phyloP scores from a whole-genome alignment of 2,797 vertebrate genomes.

The Takifugu rubripes region DNA sequence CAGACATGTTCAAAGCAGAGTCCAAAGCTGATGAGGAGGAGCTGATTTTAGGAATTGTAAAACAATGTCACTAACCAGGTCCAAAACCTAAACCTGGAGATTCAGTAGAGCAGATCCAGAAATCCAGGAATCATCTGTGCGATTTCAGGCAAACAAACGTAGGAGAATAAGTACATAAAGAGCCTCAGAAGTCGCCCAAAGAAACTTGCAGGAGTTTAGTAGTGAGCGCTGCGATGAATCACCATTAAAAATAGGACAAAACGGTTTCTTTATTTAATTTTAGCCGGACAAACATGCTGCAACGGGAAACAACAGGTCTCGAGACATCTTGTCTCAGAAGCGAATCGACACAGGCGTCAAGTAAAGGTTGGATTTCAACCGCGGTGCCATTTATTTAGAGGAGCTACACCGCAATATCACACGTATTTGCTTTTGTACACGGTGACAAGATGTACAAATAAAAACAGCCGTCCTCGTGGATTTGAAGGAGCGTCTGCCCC shows the following conservation, averaged over 20 bases:
- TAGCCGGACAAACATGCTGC: background rate
- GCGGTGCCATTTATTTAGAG: constrained; percentile 36
- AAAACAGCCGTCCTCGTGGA: constrained; percentile 27
- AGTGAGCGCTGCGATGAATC: background rate
- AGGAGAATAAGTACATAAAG: no score
- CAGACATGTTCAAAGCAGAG: no score
- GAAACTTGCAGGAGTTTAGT: no score
- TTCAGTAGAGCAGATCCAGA: no score
- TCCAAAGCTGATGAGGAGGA: no score
- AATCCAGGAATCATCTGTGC: no score
- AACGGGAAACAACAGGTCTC: constrained; percentile 8
- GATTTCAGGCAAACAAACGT: no score
- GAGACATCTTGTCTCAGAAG: constrained; percentile 1
- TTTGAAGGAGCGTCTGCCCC: constrained; percentile 18
- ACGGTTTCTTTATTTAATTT: constrained; percentile 1
- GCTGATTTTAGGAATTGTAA: no score
- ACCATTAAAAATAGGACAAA: background rate
- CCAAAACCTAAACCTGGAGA: no score
- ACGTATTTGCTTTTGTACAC: constrained; percentile 2
- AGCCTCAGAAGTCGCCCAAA: no score
- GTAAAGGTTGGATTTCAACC: constrained; percentile 12
- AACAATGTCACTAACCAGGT: no score
- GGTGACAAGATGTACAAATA: constrained; percentile 24
- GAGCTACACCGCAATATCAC: constrained; percentile 34
- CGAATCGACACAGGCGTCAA: constrained; percentile 9